A percentile compares a stretch with the other conserved stretches of the same genome.
phyloP scores from a whole-genome alignment of 2,113 vertebrate genomes.

The Atlantisia rogersi region DNA sequence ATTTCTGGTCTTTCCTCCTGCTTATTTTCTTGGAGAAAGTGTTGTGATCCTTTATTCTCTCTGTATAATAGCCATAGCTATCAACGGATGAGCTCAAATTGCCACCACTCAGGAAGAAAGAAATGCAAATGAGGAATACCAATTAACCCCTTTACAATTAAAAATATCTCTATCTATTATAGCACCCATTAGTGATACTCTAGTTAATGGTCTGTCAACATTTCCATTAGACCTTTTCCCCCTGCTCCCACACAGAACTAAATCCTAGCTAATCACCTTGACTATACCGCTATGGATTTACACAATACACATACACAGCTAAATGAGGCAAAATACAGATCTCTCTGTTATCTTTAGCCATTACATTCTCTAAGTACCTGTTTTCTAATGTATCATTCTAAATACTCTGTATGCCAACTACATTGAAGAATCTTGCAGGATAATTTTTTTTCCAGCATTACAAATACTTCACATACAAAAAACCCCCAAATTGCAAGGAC shows the following conservation, averaged over 20 bases:
- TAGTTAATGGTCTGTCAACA: conserved; percentile 66
- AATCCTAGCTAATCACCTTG: conserved; percentile 63
- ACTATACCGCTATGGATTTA: conserved; percentile 30
- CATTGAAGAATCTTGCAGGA: neutral
- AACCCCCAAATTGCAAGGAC: neutral
- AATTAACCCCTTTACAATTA: conserved; percentile 68
- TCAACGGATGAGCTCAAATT: conserved; percentile 46
- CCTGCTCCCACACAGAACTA: conserved; percentile 28
- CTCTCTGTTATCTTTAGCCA: neutral
- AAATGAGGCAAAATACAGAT: conserved; percentile 29
- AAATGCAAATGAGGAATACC: conserved; percentile 64
- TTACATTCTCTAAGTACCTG: neutral
- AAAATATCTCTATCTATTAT: conserved; percentile 64
- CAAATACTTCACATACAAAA: neutral
- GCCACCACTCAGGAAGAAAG: conserved; percentile 49
- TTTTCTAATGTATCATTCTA: neutral
- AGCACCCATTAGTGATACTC: conserved; percentile 55
- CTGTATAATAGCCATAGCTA: conserved; percentile 26
- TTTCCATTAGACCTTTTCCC: conserved; percentile 66
- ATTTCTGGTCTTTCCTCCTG: neutral
- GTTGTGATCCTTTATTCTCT: conserved; percentile 52
- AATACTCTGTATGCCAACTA: neutral
- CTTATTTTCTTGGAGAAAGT: conserved; percentile 60
- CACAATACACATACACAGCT: neutral
- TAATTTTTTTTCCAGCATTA: neutral